Evolutionary conservation across 2,888 invertebrate genomes (phyloP), one percentile per base, ranked within the genome.

Genomic region (Apotomis turbidana): DNA sequence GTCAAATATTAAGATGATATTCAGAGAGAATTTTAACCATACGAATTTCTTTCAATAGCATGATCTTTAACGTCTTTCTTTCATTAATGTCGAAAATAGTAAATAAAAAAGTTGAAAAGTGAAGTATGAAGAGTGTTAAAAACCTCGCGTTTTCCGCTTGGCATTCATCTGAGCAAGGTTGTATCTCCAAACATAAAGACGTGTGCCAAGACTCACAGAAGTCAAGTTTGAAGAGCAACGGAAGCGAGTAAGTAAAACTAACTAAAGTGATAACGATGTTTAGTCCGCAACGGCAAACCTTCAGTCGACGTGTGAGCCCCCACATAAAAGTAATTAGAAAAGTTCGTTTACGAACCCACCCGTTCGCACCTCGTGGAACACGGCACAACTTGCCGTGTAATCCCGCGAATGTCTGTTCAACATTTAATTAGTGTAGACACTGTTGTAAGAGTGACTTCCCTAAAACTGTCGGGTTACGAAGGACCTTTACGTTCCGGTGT

Each of bases 351-450:
- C 74, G 71, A 77, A 77, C 80, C 75, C 78, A 76, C 79, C 75
- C 78, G 79, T 85, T 81, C 78, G 77, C 80, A 78, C 78, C 79
- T 76, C 70, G 64, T 70, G 71, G 68, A 69, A 62, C 72, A 66
- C 46, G 57, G 71, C 66, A 60, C 74, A 75, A 72, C 72, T 72
- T 71, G 66, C 75, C 70, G 68, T 72, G 70, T 75, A 74, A 74
- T 67, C 74, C 74, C 57, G 67, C 73, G 70, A 74, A 74, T 71
- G 73, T 73, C 71, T 68, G 74, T 68, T 76, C 71, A 77, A 79
- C 80, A 80, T 83, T 83, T 83, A 85, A 86, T 85, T 85, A 85
- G 81, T 79, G 81, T 75, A 77, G 78, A 79, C 79, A 80, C 78
- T 76, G 79, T 77, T 77, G 78, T 76, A 75, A 74, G 71, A 74